These are phyloP conservation scores for Planococcus citri DNA, from an alignment of 1,140 invertebrate species.

Conservation along the genomic window DNA sequence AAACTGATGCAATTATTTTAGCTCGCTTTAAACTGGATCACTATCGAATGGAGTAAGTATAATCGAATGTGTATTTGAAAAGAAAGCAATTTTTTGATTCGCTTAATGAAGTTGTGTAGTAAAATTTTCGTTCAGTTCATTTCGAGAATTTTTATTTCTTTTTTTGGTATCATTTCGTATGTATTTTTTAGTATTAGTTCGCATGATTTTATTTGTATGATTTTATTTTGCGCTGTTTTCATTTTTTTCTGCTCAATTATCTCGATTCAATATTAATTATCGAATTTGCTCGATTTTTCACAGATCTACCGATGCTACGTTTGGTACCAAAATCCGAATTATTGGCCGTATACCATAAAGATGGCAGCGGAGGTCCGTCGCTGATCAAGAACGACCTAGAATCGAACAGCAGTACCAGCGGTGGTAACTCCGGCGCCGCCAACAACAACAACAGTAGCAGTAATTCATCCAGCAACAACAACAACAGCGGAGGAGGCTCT, in stretches of 20 bases:
- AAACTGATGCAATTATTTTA: no score
- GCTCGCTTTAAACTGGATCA: not conserved
- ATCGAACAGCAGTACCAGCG: not conserved
- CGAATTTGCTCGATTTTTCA: slow-evolving; percentile 30
- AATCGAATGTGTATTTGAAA: not conserved
- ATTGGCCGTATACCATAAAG: slow-evolving; percentile 22
- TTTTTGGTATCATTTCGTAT: not conserved
- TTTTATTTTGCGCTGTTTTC: no score
- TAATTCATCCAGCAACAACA: not conserved
- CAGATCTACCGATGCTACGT: slow-evolving; percentile 25
- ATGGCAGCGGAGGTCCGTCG: not conserved
- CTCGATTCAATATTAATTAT: no score
- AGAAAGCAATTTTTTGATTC: no score
- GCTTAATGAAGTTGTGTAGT: no score
- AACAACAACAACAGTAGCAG: not conserved
- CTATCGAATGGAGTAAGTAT: not conserved
- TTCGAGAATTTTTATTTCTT: slow-evolving; percentile 24
- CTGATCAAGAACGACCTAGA: not conserved
- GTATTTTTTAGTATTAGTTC: not conserved
- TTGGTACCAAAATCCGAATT: slow-evolving; percentile 25
- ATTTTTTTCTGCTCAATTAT: no score
- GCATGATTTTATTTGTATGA: no score
- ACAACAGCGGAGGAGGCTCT: not conserved
- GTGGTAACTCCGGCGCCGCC: not conserved
- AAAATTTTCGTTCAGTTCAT: no score